A percentile compares a stretch with the other conserved stretches of the same genome.
These are phyloP conservation scores for Thymallus thymallus DNA, from an alignment of 2,113 vertebrate species.

Conservation along the genomic window DNA sequence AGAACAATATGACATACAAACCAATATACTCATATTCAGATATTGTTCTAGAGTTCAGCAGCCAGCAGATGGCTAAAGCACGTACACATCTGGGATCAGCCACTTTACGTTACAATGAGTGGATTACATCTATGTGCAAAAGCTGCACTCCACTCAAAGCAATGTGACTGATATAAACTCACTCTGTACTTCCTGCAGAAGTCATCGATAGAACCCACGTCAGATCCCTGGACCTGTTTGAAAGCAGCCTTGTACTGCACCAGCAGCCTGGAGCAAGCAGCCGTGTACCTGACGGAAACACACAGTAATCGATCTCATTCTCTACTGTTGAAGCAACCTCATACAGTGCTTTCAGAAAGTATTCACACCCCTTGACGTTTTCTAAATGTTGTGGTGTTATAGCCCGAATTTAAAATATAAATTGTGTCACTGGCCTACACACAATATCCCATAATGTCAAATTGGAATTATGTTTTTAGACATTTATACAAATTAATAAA, in stretches of 20 bases:
- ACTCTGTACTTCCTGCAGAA: slow-evolving; percentile 93
- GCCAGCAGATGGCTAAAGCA: no score
- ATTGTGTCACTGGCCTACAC: no score
- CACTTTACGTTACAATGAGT: neutral
- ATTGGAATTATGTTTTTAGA: no score
- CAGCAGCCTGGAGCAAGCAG: slow-evolving; percentile 88
- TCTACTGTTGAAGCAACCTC: neutral
- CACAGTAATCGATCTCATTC: slow-evolving; percentile 10
- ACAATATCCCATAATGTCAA: no score
- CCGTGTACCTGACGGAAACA: slow-evolving; percentile 81
- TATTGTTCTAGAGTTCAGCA: neutral
- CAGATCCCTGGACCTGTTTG: slow-evolving; percentile 89
- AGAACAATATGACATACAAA: neutral
- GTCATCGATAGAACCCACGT: slow-evolving; percentile 88
- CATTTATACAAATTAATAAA: no score
- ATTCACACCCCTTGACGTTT: no score
- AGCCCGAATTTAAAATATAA: no score
- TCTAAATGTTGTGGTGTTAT: no score
- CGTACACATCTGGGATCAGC: no score
- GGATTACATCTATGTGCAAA: neutral
- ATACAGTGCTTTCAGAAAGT: neutral
- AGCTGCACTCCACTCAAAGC: no score
- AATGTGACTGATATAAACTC: slow-evolving; percentile 48
- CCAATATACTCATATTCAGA: neutral
- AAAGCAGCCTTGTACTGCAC: slow-evolving; percentile 95